These are phyloP conservation scores for Crotalus tigris DNA, from an alignment of 2,113 vertebrate species.

Conservation along the genomic window DNA sequence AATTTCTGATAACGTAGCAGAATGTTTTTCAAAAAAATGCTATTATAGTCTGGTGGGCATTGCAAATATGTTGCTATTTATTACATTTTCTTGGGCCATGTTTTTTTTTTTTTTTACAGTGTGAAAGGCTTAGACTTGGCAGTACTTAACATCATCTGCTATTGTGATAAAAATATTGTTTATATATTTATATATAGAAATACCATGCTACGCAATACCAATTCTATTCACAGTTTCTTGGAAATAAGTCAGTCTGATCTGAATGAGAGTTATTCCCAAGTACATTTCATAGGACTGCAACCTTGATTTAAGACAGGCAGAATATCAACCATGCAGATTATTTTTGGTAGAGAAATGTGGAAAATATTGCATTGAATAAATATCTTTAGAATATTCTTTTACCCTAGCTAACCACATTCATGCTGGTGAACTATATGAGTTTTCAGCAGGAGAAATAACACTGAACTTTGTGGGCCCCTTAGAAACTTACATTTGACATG, in stretches of 20 bases:
- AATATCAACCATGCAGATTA: background rate
- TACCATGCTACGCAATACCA: background rate
- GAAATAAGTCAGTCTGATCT: background rate
- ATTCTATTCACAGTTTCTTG: background rate
- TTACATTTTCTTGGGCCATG: background rate
- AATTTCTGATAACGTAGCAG: background rate
- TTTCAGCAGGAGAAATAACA: background rate
- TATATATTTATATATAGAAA: background rate
- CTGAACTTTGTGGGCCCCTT: background rate
- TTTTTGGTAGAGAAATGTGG: background rate
- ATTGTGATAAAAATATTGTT: background rate
- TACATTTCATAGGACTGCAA: background rate
- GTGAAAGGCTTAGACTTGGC: fast-evolving
- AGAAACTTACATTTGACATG: background rate
- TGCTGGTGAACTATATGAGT: background rate
- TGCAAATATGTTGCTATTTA: background rate
- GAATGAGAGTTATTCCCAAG: background rate
- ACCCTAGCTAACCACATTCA: conserved; percentile 1
- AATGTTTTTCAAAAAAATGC: conserved; percentile 9
- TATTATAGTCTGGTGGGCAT: background rate
- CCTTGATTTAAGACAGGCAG: background rate
- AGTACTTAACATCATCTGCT: background rate
- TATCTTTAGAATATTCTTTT: background rate
- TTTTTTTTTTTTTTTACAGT: fast-evolving
- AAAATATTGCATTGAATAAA: background rate